phyloP scores from a whole-genome alignment of 2,888 invertebrate genomes.

The Cosmia trapezina region DNA sequence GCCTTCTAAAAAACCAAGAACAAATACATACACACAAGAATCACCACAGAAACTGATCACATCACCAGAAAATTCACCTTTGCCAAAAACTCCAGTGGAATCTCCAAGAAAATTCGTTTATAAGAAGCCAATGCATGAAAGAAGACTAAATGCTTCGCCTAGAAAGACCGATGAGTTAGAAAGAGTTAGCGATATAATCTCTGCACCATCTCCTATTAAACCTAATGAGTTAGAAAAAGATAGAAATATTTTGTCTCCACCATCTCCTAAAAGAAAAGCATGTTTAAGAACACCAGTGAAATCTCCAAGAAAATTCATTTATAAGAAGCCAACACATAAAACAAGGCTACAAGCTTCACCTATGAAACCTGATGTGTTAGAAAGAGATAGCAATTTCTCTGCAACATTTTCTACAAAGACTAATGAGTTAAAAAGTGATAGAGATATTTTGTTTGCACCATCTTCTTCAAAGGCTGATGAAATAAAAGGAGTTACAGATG shows the following conservation, averaged over 20 bases:
- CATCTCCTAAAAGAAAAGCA: conserved; percentile 2
- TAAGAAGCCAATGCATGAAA: conserved; percentile 5
- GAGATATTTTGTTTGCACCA: not conserved
- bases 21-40: conserved; percentile 22
- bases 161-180: not conserved
- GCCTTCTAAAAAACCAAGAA: conserved; percentile 75
- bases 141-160: not conserved
- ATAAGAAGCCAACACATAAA: not conserved
- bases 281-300: conserved; percentile 13
- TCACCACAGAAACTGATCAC: conserved; percentile 32
- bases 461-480: conserved; percentile 22
- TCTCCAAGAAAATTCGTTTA: conserved; percentile 22
- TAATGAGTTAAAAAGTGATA: conserved; percentile 17
- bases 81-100: conserved; percentile 9
- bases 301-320: conserved; percentile 21
- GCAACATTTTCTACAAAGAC: conserved; percentile 9
- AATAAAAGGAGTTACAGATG: conserved; percentile 13
- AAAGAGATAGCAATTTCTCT: conserved; percentile 5
- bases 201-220: conserved; percentile 3
- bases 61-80: conserved; percentile 41
- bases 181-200: not conserved
- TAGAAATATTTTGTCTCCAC: not conserved
- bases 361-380: conserved; percentile 9
- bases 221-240: not conserved
- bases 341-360: conserved; percentile 1